These are phyloP conservation scores for Tetramorium simillimum DNA, from an alignment of 1,140 invertebrate genomes.

Conservation along the genomic window DNA sequence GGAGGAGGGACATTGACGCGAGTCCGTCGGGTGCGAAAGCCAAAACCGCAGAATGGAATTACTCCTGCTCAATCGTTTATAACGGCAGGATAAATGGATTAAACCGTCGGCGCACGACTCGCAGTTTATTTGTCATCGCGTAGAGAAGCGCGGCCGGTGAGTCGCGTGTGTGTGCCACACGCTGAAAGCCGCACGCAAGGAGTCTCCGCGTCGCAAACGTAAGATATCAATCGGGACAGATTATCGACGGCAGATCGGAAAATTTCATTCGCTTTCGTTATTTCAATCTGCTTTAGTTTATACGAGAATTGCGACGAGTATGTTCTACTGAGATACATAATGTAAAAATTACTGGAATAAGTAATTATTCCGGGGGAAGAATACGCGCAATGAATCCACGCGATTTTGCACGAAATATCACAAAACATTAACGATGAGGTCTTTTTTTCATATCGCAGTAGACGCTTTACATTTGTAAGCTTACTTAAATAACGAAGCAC, in stretches of 20 bases:
- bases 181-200: slow-evolving; percentile 60
- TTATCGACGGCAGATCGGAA: neutral
- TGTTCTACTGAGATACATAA: neutral
- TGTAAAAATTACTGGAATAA: slow-evolving; percentile 21
- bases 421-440: slow-evolving; percentile 44
- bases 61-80: slow-evolving; percentile 82
- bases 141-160: slow-evolving; percentile 62
- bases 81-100: slow-evolving; percentile 81
- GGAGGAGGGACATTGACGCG: slow-evolving; percentile 46
- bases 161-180: slow-evolving; percentile 62
- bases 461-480: slow-evolving; percentile 63
- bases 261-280: neutral
- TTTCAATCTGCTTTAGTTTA: neutral
- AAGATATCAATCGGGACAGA: neutral
- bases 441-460: slow-evolving; percentile 50
- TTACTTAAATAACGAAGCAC: slow-evolving; percentile 60
- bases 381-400: slow-evolving; percentile 59
- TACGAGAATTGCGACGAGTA: neutral
- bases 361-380: neutral
- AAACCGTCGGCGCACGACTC: slow-evolving; percentile 77
- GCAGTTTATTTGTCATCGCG: slow-evolving; percentile 79
- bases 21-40: slow-evolving; percentile 76
- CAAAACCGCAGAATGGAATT: slow-evolving; percentile 82
- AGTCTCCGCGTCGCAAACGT: slow-evolving; percentile 38
- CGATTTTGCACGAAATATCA: slow-evolving; percentile 45